phyloP scores from a whole-genome alignment of 1,140 invertebrate species.

The Homalodisca vitripennis region DNA sequence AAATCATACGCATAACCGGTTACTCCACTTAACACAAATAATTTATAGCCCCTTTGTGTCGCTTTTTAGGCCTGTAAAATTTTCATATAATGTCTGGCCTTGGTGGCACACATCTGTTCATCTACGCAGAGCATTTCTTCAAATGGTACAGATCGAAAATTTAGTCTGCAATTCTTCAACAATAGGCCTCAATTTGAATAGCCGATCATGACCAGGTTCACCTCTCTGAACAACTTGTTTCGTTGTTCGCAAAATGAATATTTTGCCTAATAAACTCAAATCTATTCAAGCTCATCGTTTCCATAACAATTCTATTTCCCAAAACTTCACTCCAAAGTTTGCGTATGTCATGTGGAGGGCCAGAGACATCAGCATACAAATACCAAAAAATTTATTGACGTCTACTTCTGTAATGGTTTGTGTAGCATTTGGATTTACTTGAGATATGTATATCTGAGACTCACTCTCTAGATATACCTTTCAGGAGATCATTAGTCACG shows the following conservation, averaged over 20 bases:
- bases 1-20: conserved; percentile 46
- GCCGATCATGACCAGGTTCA: conserved; percentile 31
- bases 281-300: conserved; percentile 24
- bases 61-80: conserved; percentile 34
- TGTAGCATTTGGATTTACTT: not conserved
- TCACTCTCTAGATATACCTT: no score
- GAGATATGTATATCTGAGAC: no score
- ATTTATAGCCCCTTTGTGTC: conserved; percentile 38
- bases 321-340: conserved; percentile 43
- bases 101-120: conserved; percentile 45
- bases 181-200: conserved; percentile 30
- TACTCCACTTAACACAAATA: conserved; percentile 47
- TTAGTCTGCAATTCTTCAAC: conserved; percentile 41
- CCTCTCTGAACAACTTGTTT: conserved; percentile 3
- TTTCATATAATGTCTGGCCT: conserved; percentile 34
- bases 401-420: not conserved
- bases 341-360: conserved; percentile 34
- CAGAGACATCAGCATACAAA: not conserved
- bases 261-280: conserved; percentile 31
- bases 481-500: no score
- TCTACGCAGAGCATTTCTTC: conserved; percentile 44
- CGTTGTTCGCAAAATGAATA: conserved; percentile 39
- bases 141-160: conserved; percentile 37
- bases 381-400: not conserved
- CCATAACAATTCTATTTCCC: conserved; percentile 31